Base-by-base conservation (phyloP, 2,113 vertebrate species). In the Marmota flaviventris region DNA sequence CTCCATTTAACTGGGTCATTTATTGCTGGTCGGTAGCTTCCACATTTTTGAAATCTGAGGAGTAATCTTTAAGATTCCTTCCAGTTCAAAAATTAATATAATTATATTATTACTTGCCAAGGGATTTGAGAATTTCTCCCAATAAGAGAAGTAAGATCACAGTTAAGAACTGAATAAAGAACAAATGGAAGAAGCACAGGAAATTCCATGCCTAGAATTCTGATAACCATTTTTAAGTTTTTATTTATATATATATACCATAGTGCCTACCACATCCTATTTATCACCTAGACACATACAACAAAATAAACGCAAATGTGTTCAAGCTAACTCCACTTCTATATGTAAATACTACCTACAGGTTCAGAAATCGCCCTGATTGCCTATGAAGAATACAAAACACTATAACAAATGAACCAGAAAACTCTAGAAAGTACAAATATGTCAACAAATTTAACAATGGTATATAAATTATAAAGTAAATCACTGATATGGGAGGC, bases 101-200 rank as follows among this genome's bases (percentile, higher is more conserved):
- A 45, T 45, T 67, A 32, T 70, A 89, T 29, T 53, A 79, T 61
- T 95, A 69, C 8, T 63, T 89, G 27, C 17, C 91, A 96, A 85
- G 39, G 42, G 22, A 93, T 85, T 29, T 89, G 20, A 89, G 79
- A 53, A 61, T 96, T 85, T 85, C 72, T 85, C 63, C 37, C 67
- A 82, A 48, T 48, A 75, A 86, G 11, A 58, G 13, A 96, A 65
- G 37, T 72, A 7, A 81, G 18, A 75, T 91, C 65, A 73, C 53
- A 78, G 27, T 79, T 56, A 53, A 90, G n/a, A 93, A 85, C 24
- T 96, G 75, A 86, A 58, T 61, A 67, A 91, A 69, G 10, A 88
- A 70, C 3, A 37, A 34, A 83, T 70, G 34, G 69, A 91, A 86
- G 4, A 25, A 76, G 24, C 18, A 6, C 25, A 56, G 34, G 17